These are phyloP conservation scores for Phthorimaea operculella DNA, from an alignment of 1,140 invertebrate genomes.

Conservation along the genomic window DNA sequence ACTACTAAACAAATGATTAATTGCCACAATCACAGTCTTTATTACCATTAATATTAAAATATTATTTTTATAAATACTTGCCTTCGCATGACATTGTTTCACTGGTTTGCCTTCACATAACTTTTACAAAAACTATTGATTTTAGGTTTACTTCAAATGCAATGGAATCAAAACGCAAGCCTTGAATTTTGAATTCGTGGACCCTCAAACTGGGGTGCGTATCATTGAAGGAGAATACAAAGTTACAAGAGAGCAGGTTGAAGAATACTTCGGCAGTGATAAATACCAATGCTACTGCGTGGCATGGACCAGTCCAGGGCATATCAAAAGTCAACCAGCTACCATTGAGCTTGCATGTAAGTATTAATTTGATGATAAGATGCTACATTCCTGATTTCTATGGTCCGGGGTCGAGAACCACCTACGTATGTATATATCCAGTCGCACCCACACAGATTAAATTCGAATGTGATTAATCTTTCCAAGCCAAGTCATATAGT, in stretches of 20 bases:
- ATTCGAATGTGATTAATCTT: too few relatives aligned
- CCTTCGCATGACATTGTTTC: too few relatives aligned
- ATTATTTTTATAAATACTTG: too few relatives aligned
- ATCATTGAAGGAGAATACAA: conserved; percentile 88
- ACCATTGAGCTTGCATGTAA: conserved; percentile 90
- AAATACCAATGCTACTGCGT: conserved; percentile 90
- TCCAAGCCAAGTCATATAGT: too few relatives aligned
- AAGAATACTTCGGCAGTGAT: conserved; percentile 88
- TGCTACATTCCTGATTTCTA: background rate
- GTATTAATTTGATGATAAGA: conserved; percentile 58
- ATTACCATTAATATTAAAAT: too few relatives aligned
- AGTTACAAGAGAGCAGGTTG: conserved; percentile 86
- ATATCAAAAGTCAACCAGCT: conserved; percentile 84
- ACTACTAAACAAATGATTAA: too few relatives aligned
- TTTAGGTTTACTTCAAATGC: conserved; percentile 81
- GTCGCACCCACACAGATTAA: too few relatives aligned
- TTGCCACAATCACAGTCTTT: too few relatives aligned
- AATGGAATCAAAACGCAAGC: conserved; percentile 77
- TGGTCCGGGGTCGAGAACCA: too few relatives aligned
- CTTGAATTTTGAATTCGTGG: conserved; percentile 71
- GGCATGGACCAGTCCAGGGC: conserved; percentile 80
- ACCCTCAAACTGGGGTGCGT: conserved; percentile 86
- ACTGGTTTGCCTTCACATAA: too few relatives aligned
- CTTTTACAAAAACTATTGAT: conserved; percentile 9
- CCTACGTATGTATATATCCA: too few relatives aligned